Base-by-base conservation (phyloP, 2,113 vertebrate species). In the Lota lota region DNA sequence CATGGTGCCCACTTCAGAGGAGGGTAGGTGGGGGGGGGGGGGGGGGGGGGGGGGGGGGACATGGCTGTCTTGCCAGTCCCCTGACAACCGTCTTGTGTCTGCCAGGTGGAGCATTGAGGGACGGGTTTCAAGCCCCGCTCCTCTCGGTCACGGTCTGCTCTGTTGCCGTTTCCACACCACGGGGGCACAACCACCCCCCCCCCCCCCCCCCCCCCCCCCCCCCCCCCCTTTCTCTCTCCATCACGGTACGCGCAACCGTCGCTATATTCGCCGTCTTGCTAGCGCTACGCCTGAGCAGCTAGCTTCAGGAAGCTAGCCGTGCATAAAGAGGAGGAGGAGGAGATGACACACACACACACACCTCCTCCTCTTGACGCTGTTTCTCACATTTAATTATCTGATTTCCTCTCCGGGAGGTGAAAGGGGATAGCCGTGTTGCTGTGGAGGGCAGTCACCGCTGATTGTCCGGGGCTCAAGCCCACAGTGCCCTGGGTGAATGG, bases 351-450 rank as follows among this genome's bases (percentile, higher is more conserved):
- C 24, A 24, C 24, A 24, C 67, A 83, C 88, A 88, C 91, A 74
- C 88, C 70, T 87, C 88, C 86, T 89, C 85, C 87, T 90, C 88
- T 83, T 71, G 69, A 78, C 36, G 85, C 86, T 78, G 85, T 90
- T 95, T 94, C 95, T 95, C 94, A 94, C 95, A 94, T 97, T 95
- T 95, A 94, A 96, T 97, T 94, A 96, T 94, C 93, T 93, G 92
- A 90, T 93, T 91, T 94, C 90, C 87, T 90, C 85, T 91, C 90
- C 92, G 92, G 85, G 86, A 90, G 89, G 91, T 93, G 93, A 96
- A 94, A 92, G 88, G 24, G 92, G 91, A 93, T 93, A 88, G 91
- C 90, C 89, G 79, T 90, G 91, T 93, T 87, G 82, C 89, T 83
- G 90, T 86, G 88, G 91, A 93, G 91, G 94, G 90, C 24, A 24